Conservation (phyloP, 2,797 vertebrate genomes). For the Girardinus metallicus region DNA sequence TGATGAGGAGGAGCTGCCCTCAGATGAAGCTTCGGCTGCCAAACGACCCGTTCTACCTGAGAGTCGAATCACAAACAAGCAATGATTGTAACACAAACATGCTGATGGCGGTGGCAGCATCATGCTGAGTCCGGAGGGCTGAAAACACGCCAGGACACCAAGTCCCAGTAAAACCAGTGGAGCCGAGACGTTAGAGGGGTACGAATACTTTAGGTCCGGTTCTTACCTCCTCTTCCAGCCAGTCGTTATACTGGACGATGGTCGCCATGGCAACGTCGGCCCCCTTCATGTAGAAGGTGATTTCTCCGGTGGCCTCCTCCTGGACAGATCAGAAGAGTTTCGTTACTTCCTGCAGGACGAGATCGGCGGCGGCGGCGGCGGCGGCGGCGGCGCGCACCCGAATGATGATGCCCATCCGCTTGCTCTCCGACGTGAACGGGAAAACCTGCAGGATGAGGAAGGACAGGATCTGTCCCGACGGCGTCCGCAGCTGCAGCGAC, state of each 20-base stretch:
- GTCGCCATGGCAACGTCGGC: constrained; percentile 95
- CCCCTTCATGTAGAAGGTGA: constrained; percentile 98
- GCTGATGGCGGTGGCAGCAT: neutral
- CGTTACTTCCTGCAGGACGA: neutral
- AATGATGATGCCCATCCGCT: constrained; percentile 97
- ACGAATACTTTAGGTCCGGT: neutral
- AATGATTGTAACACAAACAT: neutral
- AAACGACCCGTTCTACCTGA: neutral
- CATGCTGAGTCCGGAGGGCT: neutral
- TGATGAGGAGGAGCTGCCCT: constrained; percentile 45
- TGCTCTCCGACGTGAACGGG: constrained; percentile 98
- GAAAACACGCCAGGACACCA: too few species aligned
- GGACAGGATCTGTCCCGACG: constrained; percentile 91
- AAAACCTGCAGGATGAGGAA: constrained; percentile 95
- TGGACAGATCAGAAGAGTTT: constrained; percentile 49
- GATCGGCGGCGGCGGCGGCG: neutral
- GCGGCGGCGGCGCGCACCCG: constrained; percentile 76
- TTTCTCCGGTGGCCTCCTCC: constrained; percentile 95
- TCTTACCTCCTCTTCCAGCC: constrained; percentile 96
- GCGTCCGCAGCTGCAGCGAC: constrained; percentile 93
- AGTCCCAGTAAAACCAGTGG: neutral
- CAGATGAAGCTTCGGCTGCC: neutral
- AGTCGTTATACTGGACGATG: constrained; percentile 98
- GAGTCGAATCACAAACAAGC: neutral
- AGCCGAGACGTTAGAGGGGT: neutral